Conservation (phyloP, 2,797 vertebrate genomes). For the Dallia pectoralis region DNA sequence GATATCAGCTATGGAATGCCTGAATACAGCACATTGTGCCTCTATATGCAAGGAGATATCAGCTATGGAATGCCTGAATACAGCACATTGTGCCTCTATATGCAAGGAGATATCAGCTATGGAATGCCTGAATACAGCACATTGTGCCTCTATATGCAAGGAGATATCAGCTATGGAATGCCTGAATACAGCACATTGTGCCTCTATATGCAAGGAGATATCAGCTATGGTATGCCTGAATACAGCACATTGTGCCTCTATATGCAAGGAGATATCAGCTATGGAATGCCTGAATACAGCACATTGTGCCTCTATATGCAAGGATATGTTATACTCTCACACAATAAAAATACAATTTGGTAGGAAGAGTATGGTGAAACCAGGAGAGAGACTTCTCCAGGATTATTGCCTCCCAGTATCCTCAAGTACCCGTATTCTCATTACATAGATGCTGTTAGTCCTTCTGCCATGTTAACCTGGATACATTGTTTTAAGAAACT, state of each 20-base stretch:
- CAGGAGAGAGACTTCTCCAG: conserved; percentile 33
- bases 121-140: background rate
- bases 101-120: background rate
- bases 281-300: background rate
- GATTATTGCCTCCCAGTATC: conserved; percentile 33
- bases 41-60: background rate
- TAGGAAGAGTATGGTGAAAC: conserved; percentile 13
- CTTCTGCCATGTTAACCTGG: conserved; percentile 15
- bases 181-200: background rate
- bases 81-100: background rate
- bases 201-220: background rate
- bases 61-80: background rate
- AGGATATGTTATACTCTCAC: background rate
- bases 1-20: background rate
- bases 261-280: background rate
- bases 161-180: background rate
- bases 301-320: background rate
- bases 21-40: background rate
- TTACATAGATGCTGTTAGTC: conserved; percentile 37
- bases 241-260: background rate
- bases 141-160: background rate
- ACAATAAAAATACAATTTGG: conserved; percentile 27
- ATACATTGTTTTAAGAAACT: conserved; percentile 20
- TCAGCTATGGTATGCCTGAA: background rate
- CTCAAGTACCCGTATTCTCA: conserved; percentile 41